Conservation (phyloP, 2,888 invertebrate genomes). For the Torymus texanus region DNA sequence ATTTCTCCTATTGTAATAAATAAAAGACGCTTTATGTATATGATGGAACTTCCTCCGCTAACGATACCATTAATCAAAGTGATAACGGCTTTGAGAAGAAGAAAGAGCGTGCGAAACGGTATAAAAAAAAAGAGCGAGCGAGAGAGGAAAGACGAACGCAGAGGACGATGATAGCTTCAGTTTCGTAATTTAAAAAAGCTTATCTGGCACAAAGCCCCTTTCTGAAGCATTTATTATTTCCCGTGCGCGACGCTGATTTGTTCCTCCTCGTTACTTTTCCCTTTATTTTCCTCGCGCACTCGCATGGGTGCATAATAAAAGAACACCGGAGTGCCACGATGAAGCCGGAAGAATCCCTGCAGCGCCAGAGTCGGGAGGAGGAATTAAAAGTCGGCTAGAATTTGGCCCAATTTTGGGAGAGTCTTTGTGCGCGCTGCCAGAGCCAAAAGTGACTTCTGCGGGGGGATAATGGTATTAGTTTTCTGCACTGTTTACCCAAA, state of each 20-base stretch:
- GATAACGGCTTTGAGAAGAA: conserved; percentile 48
- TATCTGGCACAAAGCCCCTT: conserved; percentile 53
- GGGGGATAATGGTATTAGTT: background rate
- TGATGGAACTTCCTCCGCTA: conserved; percentile 48
- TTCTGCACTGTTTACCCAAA: no score
- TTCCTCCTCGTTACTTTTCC: conserved; percentile 46
- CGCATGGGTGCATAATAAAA: conserved; percentile 34
- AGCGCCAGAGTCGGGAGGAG: background rate
- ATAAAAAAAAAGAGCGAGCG: conserved; percentile 25
- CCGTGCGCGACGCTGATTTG: conserved; percentile 46
- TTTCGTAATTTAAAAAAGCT: conserved; percentile 56
- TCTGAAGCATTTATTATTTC: conserved; percentile 54
- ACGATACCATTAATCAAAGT: conserved; percentile 55
- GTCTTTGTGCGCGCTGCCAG: background rate
- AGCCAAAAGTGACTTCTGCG: background rate
- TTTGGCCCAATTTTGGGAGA: background rate
- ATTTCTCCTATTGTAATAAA: conserved; percentile 50
- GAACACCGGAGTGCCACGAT: background rate
- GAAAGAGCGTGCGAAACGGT: conserved; percentile 16
- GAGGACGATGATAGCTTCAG: conserved; percentile 50
- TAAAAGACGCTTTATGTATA: conserved; percentile 43
- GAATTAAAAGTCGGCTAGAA: conserved; percentile 28
- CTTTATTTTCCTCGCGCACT: conserved; percentile 39
- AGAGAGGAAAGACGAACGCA: conserved; percentile 7
- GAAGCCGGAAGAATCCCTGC: conserved; percentile 9